These are phyloP conservation scores for Phrynocephalus forsythii DNA, from an alignment of 2,797 vertebrate species.

Conservation along the genomic window DNA sequence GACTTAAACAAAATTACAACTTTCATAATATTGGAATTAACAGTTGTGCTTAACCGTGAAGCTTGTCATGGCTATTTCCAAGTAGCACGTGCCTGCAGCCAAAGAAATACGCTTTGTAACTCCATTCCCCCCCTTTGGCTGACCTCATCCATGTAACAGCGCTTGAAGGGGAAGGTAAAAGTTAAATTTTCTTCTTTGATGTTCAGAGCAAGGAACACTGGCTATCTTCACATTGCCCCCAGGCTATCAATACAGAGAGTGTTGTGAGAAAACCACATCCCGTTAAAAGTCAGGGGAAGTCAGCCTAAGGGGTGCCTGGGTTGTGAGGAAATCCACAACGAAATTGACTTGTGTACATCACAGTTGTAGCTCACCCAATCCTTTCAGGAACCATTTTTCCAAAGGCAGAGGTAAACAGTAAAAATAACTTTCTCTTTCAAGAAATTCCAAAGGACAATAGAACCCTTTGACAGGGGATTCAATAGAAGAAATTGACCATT, in stretches of 20 bases:
- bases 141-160: background rate
- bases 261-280: background rate
- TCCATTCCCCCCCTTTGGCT: background rate
- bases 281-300: background rate
- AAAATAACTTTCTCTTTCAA: background rate
- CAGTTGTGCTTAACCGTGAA: background rate
- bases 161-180: conserved; percentile 16
- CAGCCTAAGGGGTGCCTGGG: background rate
- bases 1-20: too few species aligned
- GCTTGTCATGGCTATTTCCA: background rate
- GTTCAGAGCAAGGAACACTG: background rate
- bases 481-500: background rate
- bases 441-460: background rate
- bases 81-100: background rate
- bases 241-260: conserved; percentile 2
- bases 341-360: background rate
- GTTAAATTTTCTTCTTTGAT: background rate
- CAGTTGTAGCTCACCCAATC: background rate
- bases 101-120: background rate
- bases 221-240: background rate
- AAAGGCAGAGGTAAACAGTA: background rate
- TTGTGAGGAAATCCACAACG: background rate
- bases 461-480: background rate
- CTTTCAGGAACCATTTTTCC: too few species aligned
- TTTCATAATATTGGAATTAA: background rate